Conservation (phyloP, 2,888 invertebrate species). For the Panopea generosa region DNA sequence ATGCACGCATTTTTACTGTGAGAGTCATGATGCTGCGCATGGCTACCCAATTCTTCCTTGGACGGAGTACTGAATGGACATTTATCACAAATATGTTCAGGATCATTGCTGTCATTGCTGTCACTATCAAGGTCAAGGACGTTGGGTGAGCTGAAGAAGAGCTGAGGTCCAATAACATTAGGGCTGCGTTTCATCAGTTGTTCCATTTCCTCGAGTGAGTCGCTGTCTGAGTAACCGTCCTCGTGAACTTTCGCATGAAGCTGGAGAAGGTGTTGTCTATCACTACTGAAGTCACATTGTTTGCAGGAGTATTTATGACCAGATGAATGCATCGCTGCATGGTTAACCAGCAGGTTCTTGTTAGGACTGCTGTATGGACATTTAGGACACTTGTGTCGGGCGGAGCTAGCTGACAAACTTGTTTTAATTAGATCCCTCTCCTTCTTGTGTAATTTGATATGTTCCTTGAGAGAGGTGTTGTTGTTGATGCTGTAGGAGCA, state of each 20-base stretch:
- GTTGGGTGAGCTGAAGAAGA: slow-evolving; percentile 62
- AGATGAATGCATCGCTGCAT: slow-evolving; percentile 69
- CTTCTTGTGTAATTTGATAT: slow-evolving; percentile 69
- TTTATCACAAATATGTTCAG: slow-evolving; percentile 76
- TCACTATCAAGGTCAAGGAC: slow-evolving; percentile 58
- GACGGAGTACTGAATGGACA: slow-evolving; percentile 78
- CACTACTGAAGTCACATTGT: slow-evolving; percentile 70
- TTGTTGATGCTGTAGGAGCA: slow-evolving; percentile 76
- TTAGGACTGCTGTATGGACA: slow-evolving; percentile 72
- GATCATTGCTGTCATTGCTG: slow-evolving; percentile 47
- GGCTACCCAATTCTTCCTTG: slow-evolving; percentile 70
- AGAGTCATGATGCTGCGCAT: slow-evolving; percentile 70
- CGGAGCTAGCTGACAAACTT: slow-evolving; percentile 14
- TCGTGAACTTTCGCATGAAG: slow-evolving; percentile 66
- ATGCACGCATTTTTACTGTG: slow-evolving; percentile 70
- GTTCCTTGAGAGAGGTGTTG: slow-evolving; percentile 67
- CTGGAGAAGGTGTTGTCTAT: slow-evolving; percentile 53
- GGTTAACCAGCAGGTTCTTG: slow-evolving; percentile 63
- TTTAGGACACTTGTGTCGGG: slow-evolving; percentile 63
- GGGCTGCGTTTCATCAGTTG: slow-evolving; percentile 56
- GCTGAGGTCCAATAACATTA: slow-evolving; percentile 63
- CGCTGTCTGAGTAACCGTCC: slow-evolving; percentile 51
- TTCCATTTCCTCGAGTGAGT: slow-evolving; percentile 54
- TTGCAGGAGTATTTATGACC: slow-evolving; percentile 67
- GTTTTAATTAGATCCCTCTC: slow-evolving; percentile 49